Evolutionary conservation across 2,797 vertebrate genomes (phyloP), one percentile per base, ranked within the genome.

Genomic region (Thamnophis elegans): DNA sequence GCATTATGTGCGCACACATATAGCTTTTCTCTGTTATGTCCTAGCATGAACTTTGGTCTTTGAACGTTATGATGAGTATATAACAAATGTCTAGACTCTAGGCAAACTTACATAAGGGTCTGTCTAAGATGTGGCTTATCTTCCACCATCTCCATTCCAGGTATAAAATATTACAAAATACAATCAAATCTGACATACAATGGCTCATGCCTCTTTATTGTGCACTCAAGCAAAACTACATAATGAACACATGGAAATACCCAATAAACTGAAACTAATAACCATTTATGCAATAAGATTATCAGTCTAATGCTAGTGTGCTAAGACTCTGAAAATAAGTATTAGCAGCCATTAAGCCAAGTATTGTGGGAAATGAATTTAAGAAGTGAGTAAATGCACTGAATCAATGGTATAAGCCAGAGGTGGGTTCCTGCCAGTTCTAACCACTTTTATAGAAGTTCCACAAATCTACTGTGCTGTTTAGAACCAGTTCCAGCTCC

Each of bases 51-150:
- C 89, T 88, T 14, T 60, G 65, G 56, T 93, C 32, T 88, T 58
- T 82, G 28, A 62, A 68, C 47, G 88, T 22, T 85, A 54, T n/a
- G 54, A 91, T 62, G 85, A 78, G 62, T 93, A 85, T 82, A 88
- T 88, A 56, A 78, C 53, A 82, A 90, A 51, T 58, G 89, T 93
- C 92, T 93, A 93, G 92, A 93, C 92, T 93, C 92, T 93, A 91
- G 65, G 90, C 86, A 91, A 47, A 62, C 65, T 55, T 88, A 62
- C 82, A 55, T 62, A 82, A 88, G 89, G 60, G 65, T 53, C 32
- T 91, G n/a, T 53, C 47, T 82, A 47, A 91, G 65, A 91, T 25
- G 28, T 91, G 51, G 56, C 18, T 88, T 88, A 25, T 68, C 82
- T 54, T 54, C 51, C 5, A 13, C 4, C 26, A 56, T 55, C 65